phyloP scores from a whole-genome alignment of 2,797 vertebrate genomes.

The Brachyrhaphis roseni region DNA sequence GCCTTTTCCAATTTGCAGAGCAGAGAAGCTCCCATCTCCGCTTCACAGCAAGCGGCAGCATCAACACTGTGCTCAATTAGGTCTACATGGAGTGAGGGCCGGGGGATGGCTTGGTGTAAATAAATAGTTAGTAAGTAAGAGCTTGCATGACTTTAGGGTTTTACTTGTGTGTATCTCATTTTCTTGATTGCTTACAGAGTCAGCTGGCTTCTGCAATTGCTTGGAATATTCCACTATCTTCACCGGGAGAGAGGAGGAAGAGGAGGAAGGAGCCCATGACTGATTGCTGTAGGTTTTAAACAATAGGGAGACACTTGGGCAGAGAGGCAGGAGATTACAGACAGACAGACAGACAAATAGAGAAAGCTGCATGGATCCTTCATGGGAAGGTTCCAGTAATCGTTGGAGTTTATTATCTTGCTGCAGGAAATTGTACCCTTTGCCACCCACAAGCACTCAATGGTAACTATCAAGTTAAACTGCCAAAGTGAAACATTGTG shows the following conservation, averaged over 20 bases:
- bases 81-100: slow-evolving; percentile 44
- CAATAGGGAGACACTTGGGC: slow-evolving; percentile 65
- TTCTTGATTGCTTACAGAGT: slow-evolving; percentile 73
- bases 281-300: slow-evolving; percentile 54
- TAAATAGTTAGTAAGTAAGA: slow-evolving; percentile 51
- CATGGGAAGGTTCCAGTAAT: slow-evolving; percentile 74
- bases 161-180: slow-evolving; percentile 68
- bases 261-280: slow-evolving; percentile 49
- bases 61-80: slow-evolving; percentile 59
- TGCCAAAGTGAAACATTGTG: slow-evolving; percentile 80
- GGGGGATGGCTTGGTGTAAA: slow-evolving; percentile 48
- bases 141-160: slow-evolving; percentile 58
- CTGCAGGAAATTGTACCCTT: slow-evolving; percentile 81
- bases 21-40: slow-evolving; percentile 37
- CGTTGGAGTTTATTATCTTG: slow-evolving; percentile 77
- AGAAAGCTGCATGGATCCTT: slow-evolving; percentile 62
- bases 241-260: slow-evolving; percentile 33
- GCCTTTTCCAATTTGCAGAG: slow-evolving; percentile 50
- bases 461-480: slow-evolving; percentile 84
- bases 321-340: slow-evolving; percentile 54
- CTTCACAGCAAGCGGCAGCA: slow-evolving; percentile 37
- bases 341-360: slow-evolving; percentile 52
- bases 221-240: slow-evolving; percentile 65
- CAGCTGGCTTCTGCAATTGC: slow-evolving; percentile 40
- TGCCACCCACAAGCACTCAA: slow-evolving; percentile 84